Percentiles rank a stretch among this genome's conserved stretches.
These are phyloP conservation scores for Salticus scenicus DNA, from an alignment of 2,888 invertebrate genomes.

Conservation along the genomic window DNA sequence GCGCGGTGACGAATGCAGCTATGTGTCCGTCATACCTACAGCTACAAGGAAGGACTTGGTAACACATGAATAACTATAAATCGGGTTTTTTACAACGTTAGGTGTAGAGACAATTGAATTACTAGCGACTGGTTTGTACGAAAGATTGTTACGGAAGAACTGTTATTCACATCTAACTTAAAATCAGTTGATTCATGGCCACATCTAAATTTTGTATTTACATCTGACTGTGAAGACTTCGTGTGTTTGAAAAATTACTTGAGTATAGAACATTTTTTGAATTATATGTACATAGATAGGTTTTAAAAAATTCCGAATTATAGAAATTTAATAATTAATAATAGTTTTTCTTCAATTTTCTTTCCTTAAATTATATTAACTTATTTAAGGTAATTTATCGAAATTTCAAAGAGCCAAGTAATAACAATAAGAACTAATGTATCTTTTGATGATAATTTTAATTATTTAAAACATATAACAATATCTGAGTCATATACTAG, in stretches of 20 bases:
- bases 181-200: background rate
- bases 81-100: background rate
- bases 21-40: conserved; percentile 68
- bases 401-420: too few relatives aligned
- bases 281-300: background rate
- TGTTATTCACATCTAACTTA: background rate
- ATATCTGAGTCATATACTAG: too few relatives aligned
- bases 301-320: background rate
- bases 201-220: background rate
- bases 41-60: conserved; percentile 68
- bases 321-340: too few relatives aligned
- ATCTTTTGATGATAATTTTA: too few relatives aligned
- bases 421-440: too few relatives aligned
- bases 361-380: too few relatives aligned
- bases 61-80: background rate
- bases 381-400: too few relatives aligned
- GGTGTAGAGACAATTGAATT: too few relatives aligned
- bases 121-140: too few relatives aligned
- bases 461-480: too few relatives aligned
- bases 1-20: conserved; percentile 58
- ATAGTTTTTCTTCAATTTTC: too few relatives aligned
- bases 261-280: background rate
- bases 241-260: background rate
- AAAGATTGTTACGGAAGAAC: background rate
- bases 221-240: background rate